These are phyloP conservation scores for Danio rerio DNA, from an alignment of 2,113 vertebrate genomes.

Conservation along the genomic window DNA sequence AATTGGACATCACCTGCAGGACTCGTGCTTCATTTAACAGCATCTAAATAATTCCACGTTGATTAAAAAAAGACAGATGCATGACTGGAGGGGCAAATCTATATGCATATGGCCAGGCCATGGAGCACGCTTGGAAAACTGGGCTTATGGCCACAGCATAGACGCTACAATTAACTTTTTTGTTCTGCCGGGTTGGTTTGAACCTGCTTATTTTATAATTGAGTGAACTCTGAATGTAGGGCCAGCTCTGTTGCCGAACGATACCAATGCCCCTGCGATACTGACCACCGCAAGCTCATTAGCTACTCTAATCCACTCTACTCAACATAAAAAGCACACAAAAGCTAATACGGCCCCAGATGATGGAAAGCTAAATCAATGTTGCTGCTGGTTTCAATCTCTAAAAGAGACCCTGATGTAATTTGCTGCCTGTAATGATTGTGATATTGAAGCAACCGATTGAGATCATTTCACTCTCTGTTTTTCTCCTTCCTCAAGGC, in stretches of 20 bases:
- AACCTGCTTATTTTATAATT: conserved; percentile 35
- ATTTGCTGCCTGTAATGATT: conserved; percentile 60
- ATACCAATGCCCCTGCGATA: conserved; percentile 39
- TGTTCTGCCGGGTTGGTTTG: neutral
- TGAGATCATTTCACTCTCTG: conserved; percentile 55
- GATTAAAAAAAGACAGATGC: conserved; percentile 20
- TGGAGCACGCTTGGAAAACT: neutral
- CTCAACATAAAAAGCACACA: conserved; percentile 41
- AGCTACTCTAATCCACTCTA: conserved; percentile 35
- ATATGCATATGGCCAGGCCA: neutral
- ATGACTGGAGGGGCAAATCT: conserved; percentile 3
- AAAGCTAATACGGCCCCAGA: conserved; percentile 55
- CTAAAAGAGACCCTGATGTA: conserved; percentile 62
- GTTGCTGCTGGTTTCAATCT: conserved; percentile 59
- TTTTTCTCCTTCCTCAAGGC: conserved; percentile 55
- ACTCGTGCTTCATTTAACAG: neutral
- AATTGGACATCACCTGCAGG: neutral
- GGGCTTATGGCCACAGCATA: neutral
- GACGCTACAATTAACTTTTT: conserved; percentile 33
- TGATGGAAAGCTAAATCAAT: conserved; percentile 59
- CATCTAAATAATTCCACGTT: neutral
- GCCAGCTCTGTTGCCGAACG: conserved; percentile 5
- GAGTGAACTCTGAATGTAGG: conserved; percentile 21
- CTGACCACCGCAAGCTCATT: conserved; percentile 45
- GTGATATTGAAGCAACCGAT: conserved; percentile 57